Evolutionary conservation across 2,113 vertebrate genomes (phyloP), one percentile per base, ranked within the genome.

Genomic region (Orycteropus afer): DNA sequence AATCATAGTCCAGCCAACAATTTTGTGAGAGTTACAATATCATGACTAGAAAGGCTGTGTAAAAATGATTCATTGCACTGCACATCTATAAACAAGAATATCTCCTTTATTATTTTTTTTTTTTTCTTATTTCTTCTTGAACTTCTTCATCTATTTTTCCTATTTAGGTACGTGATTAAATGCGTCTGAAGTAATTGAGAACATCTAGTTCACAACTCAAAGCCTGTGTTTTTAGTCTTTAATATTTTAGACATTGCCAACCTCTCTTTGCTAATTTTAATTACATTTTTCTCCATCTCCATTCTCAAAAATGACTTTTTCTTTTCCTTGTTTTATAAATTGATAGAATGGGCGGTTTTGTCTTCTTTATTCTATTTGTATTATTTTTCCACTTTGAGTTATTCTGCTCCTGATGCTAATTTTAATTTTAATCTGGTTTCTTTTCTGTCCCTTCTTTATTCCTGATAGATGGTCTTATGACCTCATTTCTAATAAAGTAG

Each of bases 161-260:
- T 71, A 49, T n/a, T 69, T 74, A 61, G 73, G 47, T 3, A 78
- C 2, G 63, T n/a, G 20, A 57, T 69, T 61, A 59, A 67, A 61
- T 74, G 86, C 67, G 89, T 79, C 86, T 74, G n/a, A 11, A 65
- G 25, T 15, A 80, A 63, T 47, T 61, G 74, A 45, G 29, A 83
- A 47, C 53, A 74, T 34, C 42, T 34, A 53, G 87, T 71, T 85
- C 40, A 85, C 22, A 6, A 65, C n/a, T 73, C 3, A 32, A 84
- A 65, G 27, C 18, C 76, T 92, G 90, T 95, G 55, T 27, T 96
- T 89, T 89, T 40, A 87, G 5, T 73, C 27, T 67, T 86, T 74
- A 32, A 37, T 71, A 29, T 59, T 83, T 93, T 71, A 71, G 45
- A 74, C 49, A 65, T 37, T 23, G 37, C 37, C 32, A 80, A 45